These are phyloP conservation scores for Caretta caretta DNA, from an alignment of 2,113 vertebrate species.

Conservation along the genomic window DNA sequence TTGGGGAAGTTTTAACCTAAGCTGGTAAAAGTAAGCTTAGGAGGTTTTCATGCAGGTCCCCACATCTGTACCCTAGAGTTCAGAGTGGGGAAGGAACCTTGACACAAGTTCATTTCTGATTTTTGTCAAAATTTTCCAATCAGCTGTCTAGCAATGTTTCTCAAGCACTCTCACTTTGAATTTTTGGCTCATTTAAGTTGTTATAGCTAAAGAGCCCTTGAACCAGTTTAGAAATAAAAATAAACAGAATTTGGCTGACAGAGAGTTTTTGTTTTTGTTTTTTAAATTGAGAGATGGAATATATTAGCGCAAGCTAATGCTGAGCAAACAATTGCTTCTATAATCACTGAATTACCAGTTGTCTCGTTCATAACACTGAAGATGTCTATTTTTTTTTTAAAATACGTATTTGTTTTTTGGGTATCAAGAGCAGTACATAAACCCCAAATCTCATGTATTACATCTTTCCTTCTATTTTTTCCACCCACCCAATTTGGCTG, in stretches of 20 bases:
- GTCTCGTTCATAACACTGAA: neutral
- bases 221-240: constrained; percentile 12
- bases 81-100: no score
- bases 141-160: neutral
- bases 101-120: neutral
- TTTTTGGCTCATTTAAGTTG: neutral
- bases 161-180: neutral
- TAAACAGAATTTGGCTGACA: neutral
- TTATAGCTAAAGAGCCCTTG: neutral
- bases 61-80: no score
- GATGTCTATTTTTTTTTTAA: neutral
- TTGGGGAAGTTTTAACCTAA: no score
- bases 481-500: neutral
- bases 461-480: neutral
- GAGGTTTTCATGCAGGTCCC: no score
- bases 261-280: neutral
- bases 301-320: neutral
- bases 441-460: neutral
- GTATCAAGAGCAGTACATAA: neutral
- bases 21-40: no score
- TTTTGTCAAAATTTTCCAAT: neutral
- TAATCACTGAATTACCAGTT: neutral
- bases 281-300: neutral
- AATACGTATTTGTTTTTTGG: neutral
- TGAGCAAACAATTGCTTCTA: neutral